Evolutionary conservation across 2,888 invertebrate species (phyloP), one percentile per base, ranked within the genome.

Genomic region (Eumacrocentrus americanus): DNA sequence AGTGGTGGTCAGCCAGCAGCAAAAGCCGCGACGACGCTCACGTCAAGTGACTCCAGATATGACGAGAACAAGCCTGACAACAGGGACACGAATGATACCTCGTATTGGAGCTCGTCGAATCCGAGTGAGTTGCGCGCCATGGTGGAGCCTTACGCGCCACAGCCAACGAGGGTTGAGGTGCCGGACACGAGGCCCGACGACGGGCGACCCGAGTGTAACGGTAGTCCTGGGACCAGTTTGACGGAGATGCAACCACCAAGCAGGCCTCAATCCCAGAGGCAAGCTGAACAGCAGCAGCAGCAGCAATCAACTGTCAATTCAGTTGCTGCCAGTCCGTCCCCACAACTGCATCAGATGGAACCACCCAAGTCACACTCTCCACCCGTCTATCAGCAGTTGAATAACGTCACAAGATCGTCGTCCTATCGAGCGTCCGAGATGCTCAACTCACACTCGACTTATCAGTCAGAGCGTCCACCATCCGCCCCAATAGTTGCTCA

Each of bases 141-240:
- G 34, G 73, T 76, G 54, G 78, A 78, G 51, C 78, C 78, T 3
- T 78, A 76, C 64, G 72, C 78, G 11, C 78, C 78, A 6, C 77
- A 74, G 47, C 78, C 78, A n/a, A 78, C 76, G n/a, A 72, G 74
- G 35, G 78, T 79, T 53, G 78, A 79, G 47, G 78, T 79, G 2
- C 74, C 78, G 22, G 78, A 79, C 40, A 78, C 78, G 55, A 78
- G 78, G 77, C 78, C 77, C 37, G 71, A 70, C 38, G 71, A 74
- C 52, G 73, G 71, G 46, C 60, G 64, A 58, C 58, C 70, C 42
- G 46, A 70, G 51, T 54, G 68, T 62, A 69, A 68, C 14, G 66
- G 65, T 2, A 70, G 68, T 48, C 67, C 69, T 14, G 64, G 44
- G 7, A 44, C 34, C 23, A 66, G 57, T 57, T 61, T 78, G 64